Conservation (phyloP, 2,113 vertebrate genomes). For the Pleuronectes platessa region DNA sequence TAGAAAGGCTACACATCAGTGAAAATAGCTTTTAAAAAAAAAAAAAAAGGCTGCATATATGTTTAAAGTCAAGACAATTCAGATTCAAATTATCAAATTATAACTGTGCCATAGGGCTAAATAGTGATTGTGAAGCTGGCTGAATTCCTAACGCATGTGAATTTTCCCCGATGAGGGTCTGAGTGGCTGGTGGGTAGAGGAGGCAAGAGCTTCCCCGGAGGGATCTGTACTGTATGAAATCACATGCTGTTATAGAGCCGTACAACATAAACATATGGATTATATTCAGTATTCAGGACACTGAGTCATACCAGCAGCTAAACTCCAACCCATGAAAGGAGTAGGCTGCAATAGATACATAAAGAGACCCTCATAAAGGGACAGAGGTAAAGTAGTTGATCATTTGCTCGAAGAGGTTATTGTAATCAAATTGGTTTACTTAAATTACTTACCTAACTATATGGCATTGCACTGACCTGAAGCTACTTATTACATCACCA, state of each 20-base stretch:
- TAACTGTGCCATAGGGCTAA: conserved; percentile 3
- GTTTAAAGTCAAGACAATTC: background rate
- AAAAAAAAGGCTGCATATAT: background rate
- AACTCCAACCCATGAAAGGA: background rate
- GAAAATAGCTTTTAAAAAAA: background rate
- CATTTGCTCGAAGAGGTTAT: background rate
- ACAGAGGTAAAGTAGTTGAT: conserved; percentile 9
- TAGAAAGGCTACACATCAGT: background rate
- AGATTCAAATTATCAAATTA: no score
- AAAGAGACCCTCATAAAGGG: conserved; percentile 26
- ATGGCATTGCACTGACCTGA: no score
- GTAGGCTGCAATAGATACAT: background rate
- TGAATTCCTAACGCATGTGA: conserved; percentile 4
- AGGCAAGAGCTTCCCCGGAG: conserved; percentile 2
- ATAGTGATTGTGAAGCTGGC: background rate
- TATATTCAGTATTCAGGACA: background rate
- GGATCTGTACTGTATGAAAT: background rate
- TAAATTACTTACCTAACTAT: background rate
- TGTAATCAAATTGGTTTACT: background rate
- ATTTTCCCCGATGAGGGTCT: conserved; percentile 5
- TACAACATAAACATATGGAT: conserved; percentile 7
- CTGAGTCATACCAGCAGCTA: background rate
- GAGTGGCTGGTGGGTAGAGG: background rate
- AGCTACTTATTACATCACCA: no score
- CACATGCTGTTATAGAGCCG: background rate